phyloP scores from a whole-genome alignment of 2,888 invertebrate species.

The Ochropleura plecta region DNA sequence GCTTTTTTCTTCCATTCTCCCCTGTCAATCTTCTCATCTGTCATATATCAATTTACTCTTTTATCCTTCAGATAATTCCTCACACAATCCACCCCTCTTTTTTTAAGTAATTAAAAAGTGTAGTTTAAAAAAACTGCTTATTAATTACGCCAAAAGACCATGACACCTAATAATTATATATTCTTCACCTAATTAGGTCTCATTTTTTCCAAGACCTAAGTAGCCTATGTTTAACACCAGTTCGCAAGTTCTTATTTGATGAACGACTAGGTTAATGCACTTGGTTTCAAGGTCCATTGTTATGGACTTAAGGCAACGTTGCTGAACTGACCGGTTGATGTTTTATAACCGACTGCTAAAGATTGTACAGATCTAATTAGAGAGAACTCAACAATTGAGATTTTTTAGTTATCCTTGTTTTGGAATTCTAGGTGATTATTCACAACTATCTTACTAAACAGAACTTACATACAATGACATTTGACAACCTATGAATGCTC shows the following conservation, averaged over 20 bases:
- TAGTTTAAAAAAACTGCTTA: background rate
- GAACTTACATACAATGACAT: too few species aligned
- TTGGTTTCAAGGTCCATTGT: constrained; percentile 71
- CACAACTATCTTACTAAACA: too few species aligned
- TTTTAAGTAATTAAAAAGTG: too few species aligned
- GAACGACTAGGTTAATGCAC: constrained; percentile 77
- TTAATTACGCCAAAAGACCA: background rate
- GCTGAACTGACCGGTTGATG: constrained; percentile 23
- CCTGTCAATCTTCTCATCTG: too few species aligned
- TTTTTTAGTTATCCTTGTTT: too few species aligned
- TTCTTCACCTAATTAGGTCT: background rate
- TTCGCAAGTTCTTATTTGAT: constrained; percentile 39
- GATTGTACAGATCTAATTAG: background rate
- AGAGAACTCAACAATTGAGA: too few species aligned
- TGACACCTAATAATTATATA: background rate
- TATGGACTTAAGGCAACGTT: constrained; percentile 70
- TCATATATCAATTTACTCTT: too few species aligned
- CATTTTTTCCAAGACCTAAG: background rate
- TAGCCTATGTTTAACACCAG: constrained; percentile 34
- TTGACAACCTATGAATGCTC: too few species aligned
- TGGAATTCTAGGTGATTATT: too few species aligned
- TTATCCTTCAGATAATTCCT: too few species aligned
- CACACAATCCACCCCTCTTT: too few species aligned
- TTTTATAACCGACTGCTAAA: background rate
- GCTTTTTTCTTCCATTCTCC: too few species aligned